Base-by-base conservation (phyloP, 2,888 invertebrate species). In the Lapara coniferarum region DNA sequence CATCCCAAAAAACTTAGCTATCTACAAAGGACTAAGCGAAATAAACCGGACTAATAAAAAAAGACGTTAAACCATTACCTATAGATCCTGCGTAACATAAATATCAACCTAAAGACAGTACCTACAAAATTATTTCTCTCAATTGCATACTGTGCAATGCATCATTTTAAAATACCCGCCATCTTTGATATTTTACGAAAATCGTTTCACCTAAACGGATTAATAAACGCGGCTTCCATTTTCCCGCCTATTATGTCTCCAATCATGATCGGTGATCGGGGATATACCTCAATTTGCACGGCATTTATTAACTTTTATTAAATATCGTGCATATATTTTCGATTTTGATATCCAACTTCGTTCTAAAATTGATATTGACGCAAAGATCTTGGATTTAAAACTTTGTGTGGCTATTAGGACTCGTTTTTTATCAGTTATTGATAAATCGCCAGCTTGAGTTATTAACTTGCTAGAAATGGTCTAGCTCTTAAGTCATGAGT, bases 141-240 rank as follows among this genome's bases (percentile, higher is more conserved):
- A 5, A 12, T 19, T 57, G 25, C 4, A n/a, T 44, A 63, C 19
- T 19, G 44, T 7, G 8, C 10, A 58, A n/a, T n/a, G n/a, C n/a
- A n/a, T n/a, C 10, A 44, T 49, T 44, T 13, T 25, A 49, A 63
- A 49, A 46, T 63, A 10, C 63, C 46, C 6, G 13, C 46, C 46
- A 63, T 63, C 63, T 49, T 46, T 46, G 13, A 63, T 46, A 59
- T 59, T 59, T 57, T 19, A 7, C 63, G 16, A 63, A 63, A 49
- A 49, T 59, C 16, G 46, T 59, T 59, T 46, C 16, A 59, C 59
- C 10, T 59, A 44, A 59, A 59, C 19, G 46, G 19, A 49, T 63
- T 49, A 63, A 46, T 49, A 49, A 19, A 19, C 10, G 55, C 55
- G 46, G 46, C 46, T 49, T 63, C 56, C 49, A 63, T 63, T 63